phyloP scores from a whole-genome alignment of 2,113 vertebrate genomes.

The Paracanthobrama guichenoti region DNA sequence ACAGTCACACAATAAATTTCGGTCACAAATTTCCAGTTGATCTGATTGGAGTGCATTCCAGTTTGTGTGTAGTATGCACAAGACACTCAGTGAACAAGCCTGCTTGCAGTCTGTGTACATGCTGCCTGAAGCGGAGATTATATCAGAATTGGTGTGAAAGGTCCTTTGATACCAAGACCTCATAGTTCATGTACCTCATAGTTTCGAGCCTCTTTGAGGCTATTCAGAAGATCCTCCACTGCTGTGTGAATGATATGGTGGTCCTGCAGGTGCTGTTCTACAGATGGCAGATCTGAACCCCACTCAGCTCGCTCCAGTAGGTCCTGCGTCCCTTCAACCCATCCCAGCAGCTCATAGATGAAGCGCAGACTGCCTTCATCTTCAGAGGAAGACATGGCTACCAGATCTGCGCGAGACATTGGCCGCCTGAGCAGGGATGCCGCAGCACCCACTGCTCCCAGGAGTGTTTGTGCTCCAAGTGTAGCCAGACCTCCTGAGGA shows the following conservation, averaged over 20 bases:
- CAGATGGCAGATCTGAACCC: conserved; percentile 90
- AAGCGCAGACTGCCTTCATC: conserved; percentile 95
- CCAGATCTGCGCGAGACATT: conserved; percentile 86
- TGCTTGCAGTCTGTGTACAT: background rate
- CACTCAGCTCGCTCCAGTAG: conserved; percentile 90
- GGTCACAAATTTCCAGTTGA: no score
- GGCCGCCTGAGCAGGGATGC: conserved; percentile 89
- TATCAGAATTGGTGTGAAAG: background rate
- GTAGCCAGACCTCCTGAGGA: conserved; percentile 75
- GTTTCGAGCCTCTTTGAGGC: conserved; percentile 87
- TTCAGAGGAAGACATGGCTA: conserved; percentile 93
- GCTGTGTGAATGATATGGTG: conserved; percentile 85
- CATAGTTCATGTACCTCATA: conserved; percentile 79
- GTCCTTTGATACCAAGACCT: background rate
- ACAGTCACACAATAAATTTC: background rate
- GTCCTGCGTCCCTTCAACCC: conserved; percentile 98
- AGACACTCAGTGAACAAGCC: no score
- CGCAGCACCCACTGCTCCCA: conserved; percentile 72
- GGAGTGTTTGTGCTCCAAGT: conserved; percentile 68
- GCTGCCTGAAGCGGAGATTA: background rate
- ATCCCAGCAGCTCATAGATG: conserved; percentile 94
- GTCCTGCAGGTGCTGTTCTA: conserved; percentile 87
- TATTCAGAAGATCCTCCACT: conserved; percentile 85
- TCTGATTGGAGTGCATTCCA: no score
- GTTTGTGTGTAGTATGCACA: no score